A percentile compares a stretch with the other conserved stretches of the same genome.
Evolutionary conservation across 2,113 vertebrate genomes (phyloP).

Genomic region (Quiscalus mexicanus): DNA sequence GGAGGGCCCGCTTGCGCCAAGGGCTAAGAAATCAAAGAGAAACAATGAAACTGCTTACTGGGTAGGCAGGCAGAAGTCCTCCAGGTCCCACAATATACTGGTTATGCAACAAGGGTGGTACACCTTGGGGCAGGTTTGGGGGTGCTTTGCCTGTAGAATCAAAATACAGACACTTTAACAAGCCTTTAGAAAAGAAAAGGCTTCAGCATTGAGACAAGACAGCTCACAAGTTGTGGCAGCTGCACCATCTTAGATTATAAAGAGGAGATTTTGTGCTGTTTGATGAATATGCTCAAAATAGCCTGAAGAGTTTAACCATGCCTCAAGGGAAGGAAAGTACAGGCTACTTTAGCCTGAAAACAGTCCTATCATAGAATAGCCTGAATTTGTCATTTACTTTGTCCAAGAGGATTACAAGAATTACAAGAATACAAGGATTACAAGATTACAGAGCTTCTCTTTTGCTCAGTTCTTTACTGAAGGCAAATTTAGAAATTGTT

Average conservation of each 20-base stretch:
- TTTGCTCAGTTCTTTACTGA: not conserved
- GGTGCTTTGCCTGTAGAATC: slow-evolving; percentile 89
- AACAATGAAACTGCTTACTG: slow-evolving; percentile 80
- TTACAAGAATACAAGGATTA: not conserved
- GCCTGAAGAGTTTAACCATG: not conserved
- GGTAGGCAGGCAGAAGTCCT: slow-evolving; percentile 94
- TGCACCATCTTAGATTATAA: not conserved
- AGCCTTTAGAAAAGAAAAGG: not conserved
- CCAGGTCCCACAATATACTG: slow-evolving; percentile 98
- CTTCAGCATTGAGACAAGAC: not conserved
- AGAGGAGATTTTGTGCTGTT: not conserved
- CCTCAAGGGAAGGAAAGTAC: not conserved
- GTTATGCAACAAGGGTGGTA: slow-evolving; percentile 93
- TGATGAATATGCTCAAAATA: not conserved
- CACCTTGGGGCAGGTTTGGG: slow-evolving; percentile 93
- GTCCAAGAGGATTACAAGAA: not conserved
- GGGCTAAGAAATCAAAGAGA: not conserved
- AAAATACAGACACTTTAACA: slow-evolving; percentile 51
- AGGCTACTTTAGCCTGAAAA: not conserved
- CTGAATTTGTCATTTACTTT: not conserved
- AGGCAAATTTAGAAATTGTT: not conserved
- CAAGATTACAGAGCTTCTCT: not conserved
- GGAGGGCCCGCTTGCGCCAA: not conserved
- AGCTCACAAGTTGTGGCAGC: not conserved
- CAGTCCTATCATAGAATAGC: not conserved